These are phyloP conservation scores for Philereme vetulata DNA, from an alignment of 2,888 invertebrate species.

Conservation along the genomic window DNA sequence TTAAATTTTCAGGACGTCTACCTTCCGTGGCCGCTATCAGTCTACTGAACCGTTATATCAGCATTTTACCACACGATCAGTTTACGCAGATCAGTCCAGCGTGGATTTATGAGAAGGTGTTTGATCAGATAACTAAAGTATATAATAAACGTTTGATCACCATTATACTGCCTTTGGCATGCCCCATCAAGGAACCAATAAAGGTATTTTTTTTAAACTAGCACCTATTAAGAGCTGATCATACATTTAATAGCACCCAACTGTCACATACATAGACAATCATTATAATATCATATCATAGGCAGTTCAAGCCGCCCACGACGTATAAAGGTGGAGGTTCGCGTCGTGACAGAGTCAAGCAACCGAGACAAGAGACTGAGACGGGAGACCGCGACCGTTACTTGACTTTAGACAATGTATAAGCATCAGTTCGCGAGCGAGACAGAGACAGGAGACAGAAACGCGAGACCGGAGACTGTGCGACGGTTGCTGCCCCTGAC, in stretches of 20 bases:
- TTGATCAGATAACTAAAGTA: background rate
- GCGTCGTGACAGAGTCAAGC: no score
- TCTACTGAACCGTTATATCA: conserved; percentile 92
- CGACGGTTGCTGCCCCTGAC: no score
- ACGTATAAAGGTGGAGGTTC: no score
- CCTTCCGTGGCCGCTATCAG: conserved; percentile 86
- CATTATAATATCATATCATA: no score
- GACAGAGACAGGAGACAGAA: no score
- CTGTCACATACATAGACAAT: no score
- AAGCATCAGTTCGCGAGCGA: no score
- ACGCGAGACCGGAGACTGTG: no score
- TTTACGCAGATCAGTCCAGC: conserved; percentile 85
- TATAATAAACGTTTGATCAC: conserved; percentile 62
- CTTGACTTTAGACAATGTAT: no score
- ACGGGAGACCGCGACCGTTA: no score
- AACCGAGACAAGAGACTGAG: no score
- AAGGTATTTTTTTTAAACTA: conserved; percentile 71
- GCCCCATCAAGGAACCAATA: conserved; percentile 88
- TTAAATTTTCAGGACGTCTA: conserved; percentile 59
- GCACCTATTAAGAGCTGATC: background rate
- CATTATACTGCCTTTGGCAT: conserved; percentile 90
- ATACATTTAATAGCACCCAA: background rate
- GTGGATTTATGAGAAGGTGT: conserved; percentile 61
- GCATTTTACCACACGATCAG: conserved; percentile 89
- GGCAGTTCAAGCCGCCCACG: no score